Conservation (phyloP, 2,113 vertebrate species). For the Corythornis madagascariensis region DNA sequence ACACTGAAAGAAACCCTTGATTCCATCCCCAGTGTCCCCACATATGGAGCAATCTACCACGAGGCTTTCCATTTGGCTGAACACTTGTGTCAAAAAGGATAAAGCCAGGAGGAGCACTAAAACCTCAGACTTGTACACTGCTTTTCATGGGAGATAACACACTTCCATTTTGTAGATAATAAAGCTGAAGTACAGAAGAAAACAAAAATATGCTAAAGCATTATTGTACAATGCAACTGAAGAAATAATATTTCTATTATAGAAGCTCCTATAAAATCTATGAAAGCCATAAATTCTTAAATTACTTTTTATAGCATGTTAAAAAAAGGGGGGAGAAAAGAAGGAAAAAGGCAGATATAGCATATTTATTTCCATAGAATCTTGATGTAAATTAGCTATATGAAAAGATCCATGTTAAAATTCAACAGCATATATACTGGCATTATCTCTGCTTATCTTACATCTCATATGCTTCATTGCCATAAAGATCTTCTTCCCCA, state of each 20-base stretch:
- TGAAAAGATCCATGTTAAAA: neutral
- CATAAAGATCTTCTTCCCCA: neutral
- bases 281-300: conserved; percentile 5
- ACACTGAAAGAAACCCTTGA: neutral
- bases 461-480: neutral
- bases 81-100: neutral
- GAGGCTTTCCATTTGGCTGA: conserved; percentile 51
- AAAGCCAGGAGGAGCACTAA: conserved; percentile 56
- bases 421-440: neutral
- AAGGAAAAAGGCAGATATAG: neutral
- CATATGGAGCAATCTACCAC: conserved; percentile 33
- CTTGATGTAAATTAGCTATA: neutral
- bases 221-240: neutral
- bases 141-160: neutral
- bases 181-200: neutral
- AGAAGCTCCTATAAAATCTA: neutral
- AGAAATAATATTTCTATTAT: conserved; percentile 6
- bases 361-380: neutral
- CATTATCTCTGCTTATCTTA: neutral
- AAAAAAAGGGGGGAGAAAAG: neutral
- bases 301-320: neutral
- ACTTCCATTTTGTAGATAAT: neutral
- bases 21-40: conserved; percentile 7
- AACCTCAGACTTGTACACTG: neutral
- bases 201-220: conserved; percentile 3